Evolutionary conservation across 64 coral and sea anemone species (phyloP).

Genomic region (Dendrophyllia cribrosa): DNA sequence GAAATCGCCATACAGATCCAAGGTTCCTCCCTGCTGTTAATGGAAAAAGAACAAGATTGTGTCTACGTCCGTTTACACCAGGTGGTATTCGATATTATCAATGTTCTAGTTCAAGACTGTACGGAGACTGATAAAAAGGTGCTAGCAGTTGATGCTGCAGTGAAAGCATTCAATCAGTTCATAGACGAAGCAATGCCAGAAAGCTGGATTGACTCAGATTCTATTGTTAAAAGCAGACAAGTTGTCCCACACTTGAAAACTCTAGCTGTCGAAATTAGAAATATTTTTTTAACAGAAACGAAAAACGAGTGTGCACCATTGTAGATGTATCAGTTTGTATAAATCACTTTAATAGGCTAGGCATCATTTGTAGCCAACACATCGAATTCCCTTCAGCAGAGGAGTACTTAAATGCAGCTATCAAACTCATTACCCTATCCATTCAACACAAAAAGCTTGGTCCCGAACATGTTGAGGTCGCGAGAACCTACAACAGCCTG

Average conservation of each 20-base stretch:
- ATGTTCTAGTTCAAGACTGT: not conserved
- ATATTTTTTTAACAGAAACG: not conserved
- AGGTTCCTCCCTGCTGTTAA: slow-evolving; percentile 5
- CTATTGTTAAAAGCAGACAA: not conserved
- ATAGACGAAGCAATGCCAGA: not conserved
- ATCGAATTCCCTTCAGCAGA: not conserved
- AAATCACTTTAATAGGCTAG: not conserved
- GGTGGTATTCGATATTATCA: not conserved
- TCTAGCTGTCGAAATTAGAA: not conserved
- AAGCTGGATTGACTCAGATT: not conserved
- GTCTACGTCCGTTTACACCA: not conserved
- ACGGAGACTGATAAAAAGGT: not conserved
- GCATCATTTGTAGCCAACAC: not conserved
- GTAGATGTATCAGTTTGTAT: not conserved
- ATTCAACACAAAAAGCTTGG: too few relatives aligned
- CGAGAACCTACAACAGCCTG: too few relatives aligned
- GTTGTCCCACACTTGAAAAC: slow-evolving; percentile 10
- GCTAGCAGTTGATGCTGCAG: not conserved
- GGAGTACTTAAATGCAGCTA: not conserved
- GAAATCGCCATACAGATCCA: slow-evolving; percentile 22
- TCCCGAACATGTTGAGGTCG: too few relatives aligned
- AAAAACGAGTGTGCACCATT: not conserved
- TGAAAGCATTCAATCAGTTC: slow-evolving; percentile 6
- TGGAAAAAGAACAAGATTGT: not conserved
- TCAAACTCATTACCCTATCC: not conserved